Evolutionary conservation across 2,113 vertebrate species (phyloP).

Genomic region (Anarhynchus alexandrinus): DNA sequence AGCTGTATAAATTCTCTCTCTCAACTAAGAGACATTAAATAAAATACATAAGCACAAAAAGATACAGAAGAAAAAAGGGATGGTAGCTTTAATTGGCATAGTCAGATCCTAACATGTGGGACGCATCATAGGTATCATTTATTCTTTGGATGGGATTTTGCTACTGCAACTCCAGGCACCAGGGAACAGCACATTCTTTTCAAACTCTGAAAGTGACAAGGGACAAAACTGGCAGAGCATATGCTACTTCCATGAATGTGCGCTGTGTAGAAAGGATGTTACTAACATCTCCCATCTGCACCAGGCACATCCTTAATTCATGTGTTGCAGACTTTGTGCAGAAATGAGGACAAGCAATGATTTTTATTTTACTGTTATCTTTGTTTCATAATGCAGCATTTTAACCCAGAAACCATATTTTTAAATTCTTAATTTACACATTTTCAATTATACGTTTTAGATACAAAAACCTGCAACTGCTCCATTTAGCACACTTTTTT

Average conservation of each 20-base stretch:
- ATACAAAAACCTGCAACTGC: not conserved
- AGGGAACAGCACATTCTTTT: constrained; percentile 35
- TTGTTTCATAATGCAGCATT: not conserved
- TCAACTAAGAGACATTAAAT: not conserved
- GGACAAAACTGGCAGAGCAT: constrained; percentile 52
- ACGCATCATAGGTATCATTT: not conserved
- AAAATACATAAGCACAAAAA: not conserved
- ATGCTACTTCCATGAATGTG: constrained; percentile 40
- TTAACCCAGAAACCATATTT: not conserved
- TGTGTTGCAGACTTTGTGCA: constrained; percentile 14
- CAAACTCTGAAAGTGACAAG: constrained; percentile 23
- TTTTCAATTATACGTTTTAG: not conserved
- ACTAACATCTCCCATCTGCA: constrained; percentile 65
- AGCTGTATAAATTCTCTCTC: not conserved
- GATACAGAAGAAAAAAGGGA: not conserved
- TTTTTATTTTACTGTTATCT: constrained; percentile 11
- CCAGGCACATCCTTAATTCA: constrained; percentile 62
- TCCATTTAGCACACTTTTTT: not conserved
- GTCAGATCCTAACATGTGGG: not conserved
- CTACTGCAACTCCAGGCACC: not conserved
- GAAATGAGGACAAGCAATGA: constrained; percentile 44
- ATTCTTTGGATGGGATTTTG: not conserved
- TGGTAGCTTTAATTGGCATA: not conserved
- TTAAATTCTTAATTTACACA: not conserved
- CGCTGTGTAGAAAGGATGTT: constrained; percentile 34